Percentiles rank a stretch among this genome's conserved stretches.
phyloP scores from a whole-genome alignment of 2,113 vertebrate genomes.

The Urocitellus parryii region DNA sequence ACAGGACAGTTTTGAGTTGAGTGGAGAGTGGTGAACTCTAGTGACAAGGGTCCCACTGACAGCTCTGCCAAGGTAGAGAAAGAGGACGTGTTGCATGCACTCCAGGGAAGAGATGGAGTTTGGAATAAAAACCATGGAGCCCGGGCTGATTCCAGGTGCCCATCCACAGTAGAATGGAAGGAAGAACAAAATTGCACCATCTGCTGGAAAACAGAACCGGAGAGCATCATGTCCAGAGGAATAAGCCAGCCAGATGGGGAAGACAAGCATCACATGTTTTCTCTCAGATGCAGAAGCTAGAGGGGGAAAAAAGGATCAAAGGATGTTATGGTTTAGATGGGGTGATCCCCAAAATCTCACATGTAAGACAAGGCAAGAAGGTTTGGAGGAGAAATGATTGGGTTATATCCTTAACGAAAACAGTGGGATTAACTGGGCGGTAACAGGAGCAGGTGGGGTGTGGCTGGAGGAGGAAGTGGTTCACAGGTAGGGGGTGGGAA shows the following conservation, averaged over 20 bases:
- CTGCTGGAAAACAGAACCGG: not conserved
- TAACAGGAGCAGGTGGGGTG: too few relatives aligned
- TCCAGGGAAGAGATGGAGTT: not conserved
- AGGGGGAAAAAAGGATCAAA: too few relatives aligned
- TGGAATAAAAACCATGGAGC: not conserved
- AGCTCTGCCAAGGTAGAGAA: not conserved
- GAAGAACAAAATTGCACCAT: not conserved
- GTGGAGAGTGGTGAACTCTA: not conserved
- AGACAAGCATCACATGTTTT: not conserved
- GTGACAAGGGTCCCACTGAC: not conserved
- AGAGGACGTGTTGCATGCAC: not conserved
- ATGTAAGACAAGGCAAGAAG: too few relatives aligned
- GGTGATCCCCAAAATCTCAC: too few relatives aligned
- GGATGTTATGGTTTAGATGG: too few relatives aligned
- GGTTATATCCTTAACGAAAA: too few relatives aligned
- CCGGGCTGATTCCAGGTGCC: too few relatives aligned
- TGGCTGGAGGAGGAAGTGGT: too few relatives aligned
- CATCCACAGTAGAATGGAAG: not conserved
- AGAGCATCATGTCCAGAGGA: not conserved
- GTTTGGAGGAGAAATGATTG: too few relatives aligned
- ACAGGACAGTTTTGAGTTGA: not conserved
- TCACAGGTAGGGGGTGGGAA: too few relatives aligned
- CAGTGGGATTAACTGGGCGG: too few relatives aligned
- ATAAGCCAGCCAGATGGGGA: not conserved
- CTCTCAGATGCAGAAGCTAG: not conserved